A percentile compares a stretch with the other conserved stretches of the same genome.
phyloP scores from a whole-genome alignment of 2,888 invertebrate genomes.

The Pasiphila rectangulata region DNA sequence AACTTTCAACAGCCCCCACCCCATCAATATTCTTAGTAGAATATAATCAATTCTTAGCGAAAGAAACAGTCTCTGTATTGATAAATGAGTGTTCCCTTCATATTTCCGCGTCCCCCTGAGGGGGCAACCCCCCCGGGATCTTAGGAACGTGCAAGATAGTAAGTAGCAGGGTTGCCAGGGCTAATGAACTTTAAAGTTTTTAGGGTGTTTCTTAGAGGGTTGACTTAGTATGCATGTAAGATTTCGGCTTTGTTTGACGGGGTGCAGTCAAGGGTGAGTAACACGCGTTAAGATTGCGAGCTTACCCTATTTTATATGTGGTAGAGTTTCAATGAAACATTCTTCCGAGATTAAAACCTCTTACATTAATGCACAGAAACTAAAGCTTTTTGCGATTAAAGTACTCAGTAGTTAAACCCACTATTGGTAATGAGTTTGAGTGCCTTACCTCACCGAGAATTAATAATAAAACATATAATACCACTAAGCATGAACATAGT shows the following conservation, averaged over 20 bases:
- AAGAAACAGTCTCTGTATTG: slow-evolving; percentile 81
- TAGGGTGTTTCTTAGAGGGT: slow-evolving; percentile 53
- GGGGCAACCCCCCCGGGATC: slow-evolving; percentile 59
- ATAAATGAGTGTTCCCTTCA: slow-evolving; percentile 80
- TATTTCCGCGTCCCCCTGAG: slow-evolving; percentile 69
- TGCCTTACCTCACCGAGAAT: not conserved
- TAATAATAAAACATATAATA: not conserved
- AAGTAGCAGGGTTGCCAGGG: slow-evolving; percentile 70
- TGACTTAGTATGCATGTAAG: slow-evolving; percentile 42
- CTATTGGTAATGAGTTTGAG: not conserved
- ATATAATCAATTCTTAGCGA: slow-evolving; percentile 80
- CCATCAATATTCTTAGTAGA: slow-evolving; percentile 78
- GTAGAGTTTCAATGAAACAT: slow-evolving; percentile 6
- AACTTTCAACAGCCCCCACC: slow-evolving; percentile 55
- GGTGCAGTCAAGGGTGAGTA: slow-evolving; percentile 4
- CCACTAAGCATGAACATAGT: not conserved
- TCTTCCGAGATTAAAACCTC: slow-evolving; percentile 8
- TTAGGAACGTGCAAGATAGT: slow-evolving; percentile 80
- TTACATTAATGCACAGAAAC: no score
- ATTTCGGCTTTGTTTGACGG: slow-evolving; percentile 35
- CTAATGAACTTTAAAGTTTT: slow-evolving; percentile 76
- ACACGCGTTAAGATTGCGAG: slow-evolving; percentile 10
- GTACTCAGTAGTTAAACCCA: no score
- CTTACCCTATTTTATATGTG: slow-evolving; percentile 8
- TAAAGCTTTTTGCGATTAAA: no score